Base-by-base conservation (phyloP, 2,888 invertebrate species). In the Polydesmus complanatus region DNA sequence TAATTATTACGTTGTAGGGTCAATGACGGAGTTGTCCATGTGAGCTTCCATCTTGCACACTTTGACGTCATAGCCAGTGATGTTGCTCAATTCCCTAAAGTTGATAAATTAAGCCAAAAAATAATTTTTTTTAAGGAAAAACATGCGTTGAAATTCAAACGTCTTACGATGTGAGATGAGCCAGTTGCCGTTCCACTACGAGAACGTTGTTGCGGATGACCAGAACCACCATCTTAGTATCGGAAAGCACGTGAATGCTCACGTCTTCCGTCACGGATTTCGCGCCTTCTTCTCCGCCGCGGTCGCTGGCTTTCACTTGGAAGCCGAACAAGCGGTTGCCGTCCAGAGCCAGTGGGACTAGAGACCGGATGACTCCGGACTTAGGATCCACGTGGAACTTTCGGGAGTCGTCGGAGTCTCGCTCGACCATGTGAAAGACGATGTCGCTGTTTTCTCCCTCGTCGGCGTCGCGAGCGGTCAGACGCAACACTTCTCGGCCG, bases 301-400 rank as follows among this genome's bases (percentile, higher is more conserved):
- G 80, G 71, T 91, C 90, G 0, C 88, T 88, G 11, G 89, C 91
- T 74, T 88, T 88, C 11, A 90, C 88, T 73, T 90, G 89, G 69
- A 90, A 89, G 0, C 88, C 88, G 69, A 84, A 88, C 51, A 90
- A 85, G 65, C 82, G 79, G 0, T 88, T 88, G 21, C 83, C 83
- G 66, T 84, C 84, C 58, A 81, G 75, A 0, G 80, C 77, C 61
- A 89, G 82, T 50, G 82, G 79, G 1, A 83, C 81, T 19, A 88
- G 80, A 0, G 85, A 82, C 18, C 86, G 79, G 54, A 90, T 84
- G 66, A 84, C 83, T 2, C 90, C 90, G 1, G 83, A 81, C 1
- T 82, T 75, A 0, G 87, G 80, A 72, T 90, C 88, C 65, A 90
- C 85, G 58, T 84, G 81, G 69, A 90, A 90, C 18, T 86, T 78